A percentile compares a stretch with the other conserved stretches of the same genome.
phyloP scores from a whole-genome alignment of 2,113 vertebrate genomes.

The Anguilla rostrata region DNA sequence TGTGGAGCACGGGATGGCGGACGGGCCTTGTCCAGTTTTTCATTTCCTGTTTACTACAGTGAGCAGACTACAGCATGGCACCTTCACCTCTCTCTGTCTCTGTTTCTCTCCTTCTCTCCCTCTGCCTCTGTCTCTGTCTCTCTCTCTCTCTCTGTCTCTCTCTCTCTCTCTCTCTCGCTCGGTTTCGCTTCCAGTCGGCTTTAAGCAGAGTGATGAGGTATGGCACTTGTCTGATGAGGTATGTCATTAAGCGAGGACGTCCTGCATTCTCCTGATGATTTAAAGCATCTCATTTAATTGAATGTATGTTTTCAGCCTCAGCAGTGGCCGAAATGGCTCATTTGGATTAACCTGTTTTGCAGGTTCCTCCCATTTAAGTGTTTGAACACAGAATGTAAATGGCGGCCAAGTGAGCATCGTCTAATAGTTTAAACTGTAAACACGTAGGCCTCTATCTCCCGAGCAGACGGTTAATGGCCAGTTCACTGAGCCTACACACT shows the following conservation, averaged over 20 bases:
- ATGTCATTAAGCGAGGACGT: neutral
- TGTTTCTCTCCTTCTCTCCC: no score
- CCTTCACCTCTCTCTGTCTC: neutral
- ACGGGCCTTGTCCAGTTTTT: neutral
- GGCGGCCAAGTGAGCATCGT: neutral
- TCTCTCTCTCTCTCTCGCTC: no score
- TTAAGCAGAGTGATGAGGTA: neutral
- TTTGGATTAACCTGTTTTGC: neutral
- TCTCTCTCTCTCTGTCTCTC: no score
- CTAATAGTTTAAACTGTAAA: neutral
- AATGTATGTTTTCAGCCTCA: no score
- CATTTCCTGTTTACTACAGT: neutral
- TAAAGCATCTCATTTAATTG: neutral
- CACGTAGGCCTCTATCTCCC: neutral
- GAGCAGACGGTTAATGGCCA: conserved; percentile 46
- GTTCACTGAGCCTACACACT: conserved; percentile 35
- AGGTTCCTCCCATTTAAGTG: neutral
- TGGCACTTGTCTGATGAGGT: neutral
- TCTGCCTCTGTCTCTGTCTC: no score
- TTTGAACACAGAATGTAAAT: neutral
- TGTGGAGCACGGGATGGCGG: neutral
- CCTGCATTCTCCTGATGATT: neutral
- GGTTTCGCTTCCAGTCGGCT: no score
- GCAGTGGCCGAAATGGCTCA: no score
- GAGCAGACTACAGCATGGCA: neutral